Percentiles rank a stretch among this genome's conserved stretches.
phyloP scores from a whole-genome alignment of 2,113 vertebrate genomes.

The Seriola aureovittata region DNA sequence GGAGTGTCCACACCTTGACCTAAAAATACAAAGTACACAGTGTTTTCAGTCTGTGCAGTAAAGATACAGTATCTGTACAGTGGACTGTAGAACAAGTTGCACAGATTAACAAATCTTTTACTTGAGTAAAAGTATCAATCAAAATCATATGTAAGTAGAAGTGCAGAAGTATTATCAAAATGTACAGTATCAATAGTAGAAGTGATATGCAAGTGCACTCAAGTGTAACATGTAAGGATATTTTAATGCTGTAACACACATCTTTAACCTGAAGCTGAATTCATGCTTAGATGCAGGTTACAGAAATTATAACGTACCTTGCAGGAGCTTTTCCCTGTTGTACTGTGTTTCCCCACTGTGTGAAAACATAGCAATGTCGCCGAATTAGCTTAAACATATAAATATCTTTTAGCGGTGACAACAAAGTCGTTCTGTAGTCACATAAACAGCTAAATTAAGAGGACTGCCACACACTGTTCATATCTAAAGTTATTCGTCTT shows the following conservation, averaged over 20 bases:
- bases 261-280: not conserved
- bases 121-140: no score
- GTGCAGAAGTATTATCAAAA: no score
- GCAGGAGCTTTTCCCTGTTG: constrained; percentile 94
- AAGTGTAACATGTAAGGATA: no score
- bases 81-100: not conserved
- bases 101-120: not conserved
- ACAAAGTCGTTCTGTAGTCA: not conserved
- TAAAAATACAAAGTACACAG: constrained; percentile 58
- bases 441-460: not conserved
- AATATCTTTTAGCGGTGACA: not conserved
- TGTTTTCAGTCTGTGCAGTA: not conserved
- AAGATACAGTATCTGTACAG: not conserved
- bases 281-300: not conserved
- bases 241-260: not conserved
- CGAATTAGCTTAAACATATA: not conserved
- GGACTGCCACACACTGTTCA: not conserved
- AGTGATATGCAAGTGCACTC: no score
- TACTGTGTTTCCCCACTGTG: constrained; percentile 93
- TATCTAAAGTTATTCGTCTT: not conserved
- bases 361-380: constrained; percentile 17
- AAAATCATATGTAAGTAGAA: no score
- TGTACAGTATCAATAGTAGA: no score
- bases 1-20: constrained; percentile 94
- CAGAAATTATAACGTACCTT: constrained; percentile 85